A percentile compares a stretch with the other conserved stretches of the same genome.
Conservation (phyloP, 2,888 invertebrate species). For the Agrilus mali region DNA sequence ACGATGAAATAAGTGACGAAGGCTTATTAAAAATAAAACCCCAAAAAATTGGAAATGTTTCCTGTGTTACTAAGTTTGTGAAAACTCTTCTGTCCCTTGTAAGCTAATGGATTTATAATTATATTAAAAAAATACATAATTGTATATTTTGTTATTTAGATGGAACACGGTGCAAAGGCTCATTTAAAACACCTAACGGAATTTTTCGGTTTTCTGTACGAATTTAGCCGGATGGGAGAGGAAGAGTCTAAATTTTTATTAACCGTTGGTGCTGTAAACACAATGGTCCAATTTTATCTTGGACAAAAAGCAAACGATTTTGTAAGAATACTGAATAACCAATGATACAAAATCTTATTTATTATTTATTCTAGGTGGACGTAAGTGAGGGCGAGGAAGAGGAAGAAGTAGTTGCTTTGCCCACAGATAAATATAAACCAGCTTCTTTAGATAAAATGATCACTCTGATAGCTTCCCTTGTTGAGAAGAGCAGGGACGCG, state of each 20-base stretch:
- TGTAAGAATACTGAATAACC: slow-evolving; percentile 33
- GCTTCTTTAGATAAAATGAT: slow-evolving; percentile 94
- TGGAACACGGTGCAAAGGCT: slow-evolving; percentile 79
- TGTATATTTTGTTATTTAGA: slow-evolving; percentile 22
- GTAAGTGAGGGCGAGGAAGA: slow-evolving; percentile 64
- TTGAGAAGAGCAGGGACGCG: slow-evolving; percentile 75
- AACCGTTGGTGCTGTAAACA: slow-evolving; percentile 75
- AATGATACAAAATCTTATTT: neutral
- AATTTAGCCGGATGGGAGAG: slow-evolving; percentile 92
- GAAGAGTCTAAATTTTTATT: slow-evolving; percentile 83
- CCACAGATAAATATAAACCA: slow-evolving; percentile 69
- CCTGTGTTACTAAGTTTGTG: slow-evolving; percentile 87
- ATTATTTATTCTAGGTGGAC: slow-evolving; percentile 34
- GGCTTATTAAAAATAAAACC: slow-evolving; percentile 47
- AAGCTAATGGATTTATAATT: slow-evolving; percentile 29
- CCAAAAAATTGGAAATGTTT: slow-evolving; percentile 53
- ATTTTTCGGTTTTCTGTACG: slow-evolving; percentile 83
- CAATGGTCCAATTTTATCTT: slow-evolving; percentile 85
- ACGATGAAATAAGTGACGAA: slow-evolving; percentile 32
- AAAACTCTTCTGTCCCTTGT: slow-evolving; percentile 75
- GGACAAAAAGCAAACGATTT: slow-evolving; percentile 68
- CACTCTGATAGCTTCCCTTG: slow-evolving; percentile 73
- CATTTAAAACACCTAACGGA: slow-evolving; percentile 82
- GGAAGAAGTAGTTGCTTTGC: slow-evolving; percentile 48
- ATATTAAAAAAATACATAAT: neutral